These are phyloP conservation scores for Crotalus helleri DNA, from an alignment of 2,113 vertebrate species.

Conservation along the genomic window DNA sequence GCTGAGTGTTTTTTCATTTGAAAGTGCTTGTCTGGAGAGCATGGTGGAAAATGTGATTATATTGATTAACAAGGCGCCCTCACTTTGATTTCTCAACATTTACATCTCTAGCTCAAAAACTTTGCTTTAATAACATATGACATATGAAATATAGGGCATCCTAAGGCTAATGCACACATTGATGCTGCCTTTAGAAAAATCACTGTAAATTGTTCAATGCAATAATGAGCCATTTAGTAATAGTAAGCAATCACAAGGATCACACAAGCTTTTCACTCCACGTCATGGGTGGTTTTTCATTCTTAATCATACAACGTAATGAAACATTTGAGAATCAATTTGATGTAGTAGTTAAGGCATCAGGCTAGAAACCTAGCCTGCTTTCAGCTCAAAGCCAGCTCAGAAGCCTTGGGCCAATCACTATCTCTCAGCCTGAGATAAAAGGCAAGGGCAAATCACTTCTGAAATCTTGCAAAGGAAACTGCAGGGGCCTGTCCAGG, in stretches of 20 bases:
- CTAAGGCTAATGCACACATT: neutral
- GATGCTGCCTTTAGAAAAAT: neutral
- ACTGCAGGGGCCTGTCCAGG: neutral
- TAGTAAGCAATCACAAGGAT: neutral
- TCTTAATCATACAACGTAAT: neutral
- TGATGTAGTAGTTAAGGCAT: neutral
- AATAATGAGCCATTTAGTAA: neutral
- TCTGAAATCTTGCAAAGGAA: neutral
- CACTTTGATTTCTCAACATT: neutral
- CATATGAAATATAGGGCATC: neutral
- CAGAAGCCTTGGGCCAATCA: neutral
- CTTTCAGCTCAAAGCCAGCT: neutral
- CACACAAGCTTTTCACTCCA: neutral
- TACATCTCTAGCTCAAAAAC: neutral
- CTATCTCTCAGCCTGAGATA: neutral
- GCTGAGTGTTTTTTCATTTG: conserved; percentile 6
- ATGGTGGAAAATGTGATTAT: neutral
- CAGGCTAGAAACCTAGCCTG: neutral
- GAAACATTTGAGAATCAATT: neutral
- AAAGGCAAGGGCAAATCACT: neutral
- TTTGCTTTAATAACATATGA: neutral
- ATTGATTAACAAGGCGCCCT: neutral
- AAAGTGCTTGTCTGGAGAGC: neutral
- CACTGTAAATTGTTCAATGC: neutral
- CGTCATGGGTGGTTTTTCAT: neutral